Evolutionary conservation across 2,797 vertebrate genomes (phyloP).

Genomic region (Sitta carolinensis): DNA sequence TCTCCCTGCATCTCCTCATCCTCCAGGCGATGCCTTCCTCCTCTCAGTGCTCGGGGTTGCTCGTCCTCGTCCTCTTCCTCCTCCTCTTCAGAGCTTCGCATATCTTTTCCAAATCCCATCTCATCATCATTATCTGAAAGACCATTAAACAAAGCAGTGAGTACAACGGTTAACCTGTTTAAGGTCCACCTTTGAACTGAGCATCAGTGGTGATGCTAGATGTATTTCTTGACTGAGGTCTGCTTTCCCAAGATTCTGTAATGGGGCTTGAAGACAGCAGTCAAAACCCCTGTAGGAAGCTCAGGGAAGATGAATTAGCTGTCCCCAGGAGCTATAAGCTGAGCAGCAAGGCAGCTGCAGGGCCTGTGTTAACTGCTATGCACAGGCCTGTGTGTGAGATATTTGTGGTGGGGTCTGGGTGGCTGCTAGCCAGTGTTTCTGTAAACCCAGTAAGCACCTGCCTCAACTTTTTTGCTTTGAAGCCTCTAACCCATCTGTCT

Average conservation of each 20-base stretch:
- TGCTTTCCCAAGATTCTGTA: background rate
- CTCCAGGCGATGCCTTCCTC: conserved; percentile 22
- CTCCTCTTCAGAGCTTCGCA: conserved; percentile 51
- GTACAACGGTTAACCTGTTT: background rate
- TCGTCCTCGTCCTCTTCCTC: conserved; percentile 66
- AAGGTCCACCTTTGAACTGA: background rate
- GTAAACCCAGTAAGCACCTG: background rate
- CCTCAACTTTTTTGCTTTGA: background rate
- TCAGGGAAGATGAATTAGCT: background rate
- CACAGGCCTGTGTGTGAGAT: rapidly evolving
- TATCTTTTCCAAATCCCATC: conserved; percentile 61
- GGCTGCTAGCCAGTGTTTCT: background rate
- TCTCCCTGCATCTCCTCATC: background rate
- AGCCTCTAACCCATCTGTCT: background rate
- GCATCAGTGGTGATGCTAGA: background rate
- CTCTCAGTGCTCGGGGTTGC: conserved; percentile 36
- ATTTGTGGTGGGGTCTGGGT: background rate
- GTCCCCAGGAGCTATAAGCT: background rate
- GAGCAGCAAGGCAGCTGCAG: background rate
- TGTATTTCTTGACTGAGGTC: background rate
- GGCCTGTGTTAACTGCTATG: background rate
- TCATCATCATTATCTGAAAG: conserved; percentile 50
- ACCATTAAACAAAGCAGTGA: conserved; percentile 22
- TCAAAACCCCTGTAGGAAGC: background rate
- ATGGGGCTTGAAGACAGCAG: background rate